Evolutionary conservation across 2,888 invertebrate genomes (phyloP).

Genomic region (Liposcelis brunnea): DNA sequence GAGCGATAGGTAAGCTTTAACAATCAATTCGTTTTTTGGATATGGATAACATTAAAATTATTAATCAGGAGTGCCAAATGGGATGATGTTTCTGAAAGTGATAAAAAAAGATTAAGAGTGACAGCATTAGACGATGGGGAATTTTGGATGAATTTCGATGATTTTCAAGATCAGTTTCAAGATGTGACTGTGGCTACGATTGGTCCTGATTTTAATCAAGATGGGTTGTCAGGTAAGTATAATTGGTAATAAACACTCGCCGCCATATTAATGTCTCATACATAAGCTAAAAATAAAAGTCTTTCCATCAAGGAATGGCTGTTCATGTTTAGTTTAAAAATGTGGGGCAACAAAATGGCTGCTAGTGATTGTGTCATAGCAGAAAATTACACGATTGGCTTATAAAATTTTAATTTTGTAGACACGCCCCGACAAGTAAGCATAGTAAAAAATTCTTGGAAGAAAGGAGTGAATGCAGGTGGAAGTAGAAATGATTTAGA

Average conservation of each 20-base stretch:
- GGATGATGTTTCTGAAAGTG: constrained; percentile 25
- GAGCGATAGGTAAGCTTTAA: no score
- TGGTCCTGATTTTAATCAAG: constrained; percentile 28
- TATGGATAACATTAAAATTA: no score
- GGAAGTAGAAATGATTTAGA: constrained; percentile 31
- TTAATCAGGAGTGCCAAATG: constrained; percentile 22
- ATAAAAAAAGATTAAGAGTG: constrained; percentile 22
- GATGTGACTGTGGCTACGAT: constrained; percentile 29
- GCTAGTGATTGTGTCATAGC: no score
- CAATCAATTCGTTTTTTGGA: no score
- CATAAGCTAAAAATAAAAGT: no score
- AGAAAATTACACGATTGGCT: no score
- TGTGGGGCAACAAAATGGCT: no score
- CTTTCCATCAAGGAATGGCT: no score
- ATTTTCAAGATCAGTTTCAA: constrained; percentile 28
- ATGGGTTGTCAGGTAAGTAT: constrained; percentile 19
- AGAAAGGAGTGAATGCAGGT: constrained; percentile 24
- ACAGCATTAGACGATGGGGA: constrained; percentile 26
- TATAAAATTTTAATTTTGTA: neutral
- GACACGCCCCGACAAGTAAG: constrained; percentile 17
- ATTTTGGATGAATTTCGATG: constrained; percentile 30
- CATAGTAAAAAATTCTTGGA: constrained; percentile 26
- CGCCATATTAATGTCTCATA: no score
- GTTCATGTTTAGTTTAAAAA: no score
- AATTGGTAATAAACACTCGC: no score